phyloP scores from a whole-genome alignment of 1,140 invertebrate genomes.

The Drosophila ficusphila region DNA sequence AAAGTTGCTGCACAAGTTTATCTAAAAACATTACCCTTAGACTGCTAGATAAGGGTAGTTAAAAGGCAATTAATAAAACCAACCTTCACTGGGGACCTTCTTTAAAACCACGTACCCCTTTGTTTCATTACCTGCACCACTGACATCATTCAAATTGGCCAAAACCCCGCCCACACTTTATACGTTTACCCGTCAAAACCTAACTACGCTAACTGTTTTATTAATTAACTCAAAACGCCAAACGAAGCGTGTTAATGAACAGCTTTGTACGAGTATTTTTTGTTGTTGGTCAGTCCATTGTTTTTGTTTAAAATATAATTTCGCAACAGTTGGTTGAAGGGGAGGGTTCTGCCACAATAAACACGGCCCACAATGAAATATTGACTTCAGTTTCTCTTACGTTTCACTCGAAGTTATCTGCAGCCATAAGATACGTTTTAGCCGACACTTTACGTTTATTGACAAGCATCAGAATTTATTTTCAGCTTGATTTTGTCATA shows the following conservation, averaged over 20 bases:
- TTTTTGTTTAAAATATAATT: constrained; percentile 40
- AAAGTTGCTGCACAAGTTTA: not conserved
- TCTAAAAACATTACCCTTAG: not conserved
- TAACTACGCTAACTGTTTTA: constrained; percentile 50
- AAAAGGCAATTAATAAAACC: not conserved
- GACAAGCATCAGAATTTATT: constrained; percentile 52
- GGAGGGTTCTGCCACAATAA: constrained; percentile 50
- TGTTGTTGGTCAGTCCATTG: constrained; percentile 24
- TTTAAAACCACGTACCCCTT: not conserved
- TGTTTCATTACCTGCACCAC: constrained; percentile 5
- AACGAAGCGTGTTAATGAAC: constrained; percentile 59
- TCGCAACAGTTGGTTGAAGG: constrained; percentile 9
- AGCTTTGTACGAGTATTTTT: constrained; percentile 35
- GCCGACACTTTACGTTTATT: constrained; percentile 11
- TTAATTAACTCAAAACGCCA: constrained; percentile 52
- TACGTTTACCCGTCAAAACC: constrained; percentile 14
- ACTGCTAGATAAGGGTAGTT: not conserved
- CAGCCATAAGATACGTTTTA: constrained; percentile 14
- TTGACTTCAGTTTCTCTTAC: constrained; percentile 7
- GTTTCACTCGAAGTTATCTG: constrained; percentile 16
- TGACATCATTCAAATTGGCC: constrained; percentile 37
- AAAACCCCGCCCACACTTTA: constrained; percentile 16
- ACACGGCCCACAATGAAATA: constrained; percentile 31
- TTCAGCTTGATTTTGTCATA: constrained; percentile 56
- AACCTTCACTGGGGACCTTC: constrained; percentile 12